Base-by-base conservation (phyloP, 2,797 vertebrate genomes). In the Halcyon chelicuti region DNA sequence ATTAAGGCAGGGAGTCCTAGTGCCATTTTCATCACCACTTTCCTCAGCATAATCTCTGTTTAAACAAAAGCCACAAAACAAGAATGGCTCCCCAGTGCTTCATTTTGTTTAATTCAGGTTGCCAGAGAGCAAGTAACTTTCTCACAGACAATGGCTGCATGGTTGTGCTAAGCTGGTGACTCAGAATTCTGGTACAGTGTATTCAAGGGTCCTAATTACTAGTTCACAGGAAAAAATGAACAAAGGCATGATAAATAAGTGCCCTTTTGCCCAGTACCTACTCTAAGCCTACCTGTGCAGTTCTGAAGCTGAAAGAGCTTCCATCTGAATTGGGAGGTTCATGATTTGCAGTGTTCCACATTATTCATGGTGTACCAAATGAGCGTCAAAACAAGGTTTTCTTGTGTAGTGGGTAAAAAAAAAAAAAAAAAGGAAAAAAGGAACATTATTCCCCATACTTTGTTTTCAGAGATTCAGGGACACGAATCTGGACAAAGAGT, bases 21-120 rank as follows among this genome's bases (percentile, higher is more conserved):
- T 84, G 46, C 68, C 19, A 3, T 63, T 97, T 95, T 96, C 94
- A 94, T 94, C 76, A 85, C 72, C 65, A 58, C 74, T 94, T 96
- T 86, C 72, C 47, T 82, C 63, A 51, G 46, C 57, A 79, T 54
- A 97, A 67, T 51, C 86, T 92, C 80, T 21, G 75, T 89, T 95
- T 78, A 85, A 91, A 77, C 62, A 94, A 94, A 93, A 94, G 31
- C 71, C 61, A 86, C 83, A 92, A 94, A 92, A 58, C 40, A 94
- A 78, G 65, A 95, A 94, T 91, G 22, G 29, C 21, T 91, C 86
- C 78, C 67, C 35, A 57, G 0, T 51, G 91, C 35, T 90, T 75
- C 76, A 60, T 86, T 52, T 91, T 91, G 17, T 88, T 93, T 91
- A 81, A 91, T 90, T 93, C 86, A 71, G 33, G 42, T 84, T 88